Percentiles rank a stretch among this genome's conserved stretches.
These are phyloP conservation scores for Murina feae DNA, from an alignment of 2,113 vertebrate genomes.

Conservation along the genomic window DNA sequence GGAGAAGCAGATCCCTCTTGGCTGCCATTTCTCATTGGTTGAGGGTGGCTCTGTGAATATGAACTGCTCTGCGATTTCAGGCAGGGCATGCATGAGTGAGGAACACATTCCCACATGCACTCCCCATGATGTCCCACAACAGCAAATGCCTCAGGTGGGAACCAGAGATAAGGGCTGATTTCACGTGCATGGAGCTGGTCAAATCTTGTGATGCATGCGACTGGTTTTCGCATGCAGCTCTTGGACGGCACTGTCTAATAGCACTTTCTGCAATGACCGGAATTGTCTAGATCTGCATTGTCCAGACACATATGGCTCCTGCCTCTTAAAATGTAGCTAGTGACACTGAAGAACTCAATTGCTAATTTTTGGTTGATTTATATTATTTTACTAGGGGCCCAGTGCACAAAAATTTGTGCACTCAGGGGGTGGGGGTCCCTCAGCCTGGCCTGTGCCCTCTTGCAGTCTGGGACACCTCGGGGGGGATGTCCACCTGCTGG, in stretches of 20 bases:
- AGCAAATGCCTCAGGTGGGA: background rate
- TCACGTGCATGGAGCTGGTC: background rate
- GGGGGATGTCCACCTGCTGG: too few species aligned
- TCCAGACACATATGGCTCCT: background rate
- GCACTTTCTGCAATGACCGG: background rate
- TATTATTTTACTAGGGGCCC: background rate
- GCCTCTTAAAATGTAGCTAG: background rate
- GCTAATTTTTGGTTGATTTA: background rate
- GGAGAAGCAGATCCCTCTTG: background rate
- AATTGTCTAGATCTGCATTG: background rate
- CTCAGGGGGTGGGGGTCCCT: too few species aligned
- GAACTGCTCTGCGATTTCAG: background rate
- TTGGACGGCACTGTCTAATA: background rate
- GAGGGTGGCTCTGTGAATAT: background rate
- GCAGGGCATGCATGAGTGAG: too few species aligned
- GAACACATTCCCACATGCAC: background rate
- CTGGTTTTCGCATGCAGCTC: background rate
- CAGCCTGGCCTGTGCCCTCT: too few species aligned
- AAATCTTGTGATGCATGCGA: background rate
- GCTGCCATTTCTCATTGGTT: background rate
- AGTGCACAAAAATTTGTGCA: too few species aligned
- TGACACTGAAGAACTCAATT: background rate
- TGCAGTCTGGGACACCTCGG: too few species aligned
- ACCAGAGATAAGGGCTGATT: background rate
- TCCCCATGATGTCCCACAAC: background rate